Conservation (phyloP, 2,113 vertebrate species). For the Oncorhynchus clarkii region DNA sequence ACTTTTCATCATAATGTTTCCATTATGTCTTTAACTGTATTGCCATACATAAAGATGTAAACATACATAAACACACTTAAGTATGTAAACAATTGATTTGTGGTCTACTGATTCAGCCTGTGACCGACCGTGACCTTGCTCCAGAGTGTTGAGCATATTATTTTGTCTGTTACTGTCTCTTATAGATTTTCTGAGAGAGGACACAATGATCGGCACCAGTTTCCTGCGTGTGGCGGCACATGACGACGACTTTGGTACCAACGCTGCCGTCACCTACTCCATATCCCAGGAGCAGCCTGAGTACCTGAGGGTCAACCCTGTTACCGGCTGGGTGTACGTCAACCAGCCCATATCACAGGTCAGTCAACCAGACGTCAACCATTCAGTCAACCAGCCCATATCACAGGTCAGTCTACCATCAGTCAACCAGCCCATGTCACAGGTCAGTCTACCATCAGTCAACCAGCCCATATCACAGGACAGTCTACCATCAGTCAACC, state of each 20-base stretch:
- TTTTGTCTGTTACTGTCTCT: not conserved
- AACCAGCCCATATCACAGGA: too few species aligned
- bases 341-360: constrained; percentile 82
- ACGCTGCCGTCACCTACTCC: constrained; percentile 81
- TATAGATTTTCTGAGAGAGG: constrained; percentile 84
- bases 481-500: constrained; percentile 64
- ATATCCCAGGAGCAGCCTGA: constrained; percentile 76
- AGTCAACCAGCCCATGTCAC: too few species aligned
- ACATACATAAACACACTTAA: too few species aligned
- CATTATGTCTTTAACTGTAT: too few species aligned
- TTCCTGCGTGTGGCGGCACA: constrained; percentile 83
- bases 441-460: not conserved
- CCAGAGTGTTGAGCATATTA: not conserved
- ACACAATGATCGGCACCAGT: constrained; percentile 84
- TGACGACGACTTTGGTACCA: constrained; percentile 83
- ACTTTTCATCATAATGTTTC: too few species aligned
- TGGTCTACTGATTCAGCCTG: too few species aligned
- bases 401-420: too few species aligned
- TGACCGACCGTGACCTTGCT: too few species aligned
- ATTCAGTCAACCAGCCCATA: too few species aligned
- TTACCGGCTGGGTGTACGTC: constrained; percentile 86
- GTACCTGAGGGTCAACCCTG: constrained; percentile 82
- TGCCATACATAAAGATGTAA: too few species aligned
- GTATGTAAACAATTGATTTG: too few species aligned
- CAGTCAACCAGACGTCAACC: not conserved